phyloP scores from a whole-genome alignment of 2,888 invertebrate species.

The Stomorhina lunata region DNA sequence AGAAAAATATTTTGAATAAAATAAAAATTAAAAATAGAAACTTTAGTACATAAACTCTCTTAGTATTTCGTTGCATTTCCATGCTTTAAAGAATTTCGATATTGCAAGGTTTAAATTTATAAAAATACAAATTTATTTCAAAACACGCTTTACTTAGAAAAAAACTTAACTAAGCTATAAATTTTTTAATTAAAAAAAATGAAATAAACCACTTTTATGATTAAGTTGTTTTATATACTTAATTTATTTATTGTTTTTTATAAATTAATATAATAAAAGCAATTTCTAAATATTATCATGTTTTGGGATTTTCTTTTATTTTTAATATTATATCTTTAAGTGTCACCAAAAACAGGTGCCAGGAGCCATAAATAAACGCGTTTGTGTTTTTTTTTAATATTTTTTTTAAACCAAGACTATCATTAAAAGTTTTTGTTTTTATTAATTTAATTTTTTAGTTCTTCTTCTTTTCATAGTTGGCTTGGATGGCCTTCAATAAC shows the following conservation, averaged over 20 bases:
- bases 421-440: slow-evolving; percentile 5
- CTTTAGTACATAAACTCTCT: too few species aligned
- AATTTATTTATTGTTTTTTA: slow-evolving; percentile 47
- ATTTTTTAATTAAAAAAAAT: neutral
- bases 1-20: too few species aligned
- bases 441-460: slow-evolving; percentile 50
- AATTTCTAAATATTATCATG: slow-evolving; percentile 18
- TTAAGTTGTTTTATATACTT: slow-evolving; percentile 31
- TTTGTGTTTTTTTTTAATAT: too few species aligned
- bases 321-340: slow-evolving; percentile 33
- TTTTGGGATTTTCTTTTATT: neutral
- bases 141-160: too few species aligned
- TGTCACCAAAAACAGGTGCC: slow-evolving; percentile 28
- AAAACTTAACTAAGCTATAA: neutral
- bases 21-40: too few species aligned
- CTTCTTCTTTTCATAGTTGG: slow-evolving; percentile 78
- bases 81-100: too few species aligned
- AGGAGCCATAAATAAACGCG: slow-evolving; percentile 23
- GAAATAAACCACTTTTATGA: neutral
- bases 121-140: too few species aligned
- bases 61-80: too few species aligned
- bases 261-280: slow-evolving; percentile 50
- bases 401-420: slow-evolving; percentile 35
- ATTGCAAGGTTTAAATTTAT: too few species aligned
- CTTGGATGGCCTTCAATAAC: slow-evolving; percentile 85